phyloP scores from a whole-genome alignment of 2,888 invertebrate species.

The Caenorhabditis sp. region DNA sequence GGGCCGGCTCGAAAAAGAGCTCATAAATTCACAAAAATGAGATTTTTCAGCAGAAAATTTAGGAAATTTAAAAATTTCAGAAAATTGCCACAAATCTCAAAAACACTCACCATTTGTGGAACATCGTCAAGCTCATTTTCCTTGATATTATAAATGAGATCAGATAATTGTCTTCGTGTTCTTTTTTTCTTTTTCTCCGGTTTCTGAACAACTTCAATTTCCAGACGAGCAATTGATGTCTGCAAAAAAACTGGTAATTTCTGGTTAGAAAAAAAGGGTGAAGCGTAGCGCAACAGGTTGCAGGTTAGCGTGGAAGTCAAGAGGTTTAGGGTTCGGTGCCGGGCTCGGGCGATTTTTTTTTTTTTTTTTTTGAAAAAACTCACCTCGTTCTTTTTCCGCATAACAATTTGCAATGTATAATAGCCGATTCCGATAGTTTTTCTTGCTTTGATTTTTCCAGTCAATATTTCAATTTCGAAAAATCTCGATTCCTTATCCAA shows the following conservation, averaged over 20 bases:
- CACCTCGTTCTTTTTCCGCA: neutral
- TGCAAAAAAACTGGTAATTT: constrained; percentile 6
- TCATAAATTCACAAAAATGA: too few relatives aligned
- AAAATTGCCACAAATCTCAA: too few relatives aligned
- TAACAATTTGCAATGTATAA: constrained; percentile 22
- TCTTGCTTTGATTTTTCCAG: constrained; percentile 16
- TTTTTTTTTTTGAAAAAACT: neutral
- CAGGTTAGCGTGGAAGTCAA: too few relatives aligned
- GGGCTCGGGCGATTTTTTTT: too few relatives aligned
- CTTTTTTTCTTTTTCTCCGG: neutral
- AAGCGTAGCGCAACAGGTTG: too few relatives aligned
- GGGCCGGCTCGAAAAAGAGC: too few relatives aligned
- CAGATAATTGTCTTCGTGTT: constrained; percentile 26
- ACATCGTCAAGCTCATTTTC: constrained; percentile 14
- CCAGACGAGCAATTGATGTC: constrained; percentile 23
- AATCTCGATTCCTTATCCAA: constrained; percentile 21
- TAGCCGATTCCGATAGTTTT: constrained; percentile 21
- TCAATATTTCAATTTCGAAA: constrained; percentile 22
- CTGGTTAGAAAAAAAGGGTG: neutral
- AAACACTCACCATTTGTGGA: neutral
- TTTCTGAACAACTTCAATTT: constrained; percentile 13
- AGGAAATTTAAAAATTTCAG: too few relatives aligned
- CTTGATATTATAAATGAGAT: constrained; percentile 24
- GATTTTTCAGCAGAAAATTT: too few relatives aligned
- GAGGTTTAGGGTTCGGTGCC: too few relatives aligned